Conservation (phyloP, 23 tunicate genomes). For the Trididemnum clinides region DNA sequence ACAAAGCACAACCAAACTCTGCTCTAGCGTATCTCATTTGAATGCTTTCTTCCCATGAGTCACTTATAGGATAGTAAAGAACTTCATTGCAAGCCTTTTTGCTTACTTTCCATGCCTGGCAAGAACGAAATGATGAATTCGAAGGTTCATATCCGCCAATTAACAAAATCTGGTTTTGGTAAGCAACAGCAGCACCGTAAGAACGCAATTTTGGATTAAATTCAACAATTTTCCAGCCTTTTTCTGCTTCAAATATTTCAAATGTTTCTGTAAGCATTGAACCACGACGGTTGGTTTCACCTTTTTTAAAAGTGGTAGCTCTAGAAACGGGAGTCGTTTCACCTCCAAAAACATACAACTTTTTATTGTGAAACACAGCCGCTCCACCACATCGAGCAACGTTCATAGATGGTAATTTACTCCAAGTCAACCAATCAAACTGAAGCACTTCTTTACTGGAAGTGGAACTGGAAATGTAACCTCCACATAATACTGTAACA, state of each 20-base stretch:
- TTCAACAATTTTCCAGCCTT: neutral
- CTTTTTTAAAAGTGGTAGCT: neutral
- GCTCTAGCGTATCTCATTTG: neutral
- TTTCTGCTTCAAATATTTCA: neutral
- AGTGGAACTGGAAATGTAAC: neutral
- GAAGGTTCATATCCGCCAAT: neutral
- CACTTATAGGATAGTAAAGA: neutral
- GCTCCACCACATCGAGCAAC: conserved; percentile 1
- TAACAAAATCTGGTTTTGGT: neutral
- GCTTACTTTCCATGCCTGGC: neutral
- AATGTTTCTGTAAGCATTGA: neutral
- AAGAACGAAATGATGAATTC: neutral
- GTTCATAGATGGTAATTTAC: neutral
- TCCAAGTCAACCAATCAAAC: neutral
- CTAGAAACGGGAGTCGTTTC: neutral
- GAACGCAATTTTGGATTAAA: neutral
- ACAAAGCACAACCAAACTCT: neutral
- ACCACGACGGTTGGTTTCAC: neutral
- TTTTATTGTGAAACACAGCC: neutral
- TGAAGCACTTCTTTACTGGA: neutral
- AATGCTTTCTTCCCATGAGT: neutral
- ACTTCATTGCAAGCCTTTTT: neutral
- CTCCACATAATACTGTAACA: neutral
- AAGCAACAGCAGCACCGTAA: neutral
- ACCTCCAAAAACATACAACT: conserved; percentile 1